These are phyloP conservation scores for Hyposoter didymator DNA, from an alignment of 2,888 invertebrate species.

Conservation along the genomic window DNA sequence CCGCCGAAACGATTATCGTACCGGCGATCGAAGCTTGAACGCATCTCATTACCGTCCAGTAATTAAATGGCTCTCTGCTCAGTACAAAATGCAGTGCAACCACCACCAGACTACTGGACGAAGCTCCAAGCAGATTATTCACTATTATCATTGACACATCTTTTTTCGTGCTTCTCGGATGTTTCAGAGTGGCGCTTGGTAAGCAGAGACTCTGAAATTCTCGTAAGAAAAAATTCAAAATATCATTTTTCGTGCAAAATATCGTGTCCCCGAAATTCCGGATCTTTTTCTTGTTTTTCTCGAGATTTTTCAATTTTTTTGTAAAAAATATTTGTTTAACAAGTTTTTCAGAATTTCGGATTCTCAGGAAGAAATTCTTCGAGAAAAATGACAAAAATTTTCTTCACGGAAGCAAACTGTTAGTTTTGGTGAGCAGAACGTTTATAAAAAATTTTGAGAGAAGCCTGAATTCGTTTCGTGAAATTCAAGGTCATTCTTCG, in stretches of 20 bases:
- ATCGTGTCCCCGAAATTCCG: neutral
- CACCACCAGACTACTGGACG: constrained; percentile 72
- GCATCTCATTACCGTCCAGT: constrained; percentile 81
- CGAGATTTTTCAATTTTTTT: neutral
- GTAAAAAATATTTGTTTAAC: too few species aligned
- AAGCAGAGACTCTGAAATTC: constrained; percentile 64
- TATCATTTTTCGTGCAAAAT: neutral
- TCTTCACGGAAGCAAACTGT: too few species aligned
- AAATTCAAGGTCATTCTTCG: too few species aligned
- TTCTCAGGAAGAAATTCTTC: too few species aligned
- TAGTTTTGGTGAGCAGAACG: too few species aligned
- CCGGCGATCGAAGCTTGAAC: constrained; percentile 81
- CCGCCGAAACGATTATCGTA: constrained; percentile 78
- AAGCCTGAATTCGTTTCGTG: too few species aligned
- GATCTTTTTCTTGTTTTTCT: neutral
- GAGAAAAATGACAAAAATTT: too few species aligned
- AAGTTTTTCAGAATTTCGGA: too few species aligned
- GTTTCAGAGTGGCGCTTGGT: constrained; percentile 34
- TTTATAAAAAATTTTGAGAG: too few species aligned
- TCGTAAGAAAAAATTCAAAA: neutral
- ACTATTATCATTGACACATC: constrained; percentile 63
- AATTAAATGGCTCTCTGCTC: constrained; percentile 75
- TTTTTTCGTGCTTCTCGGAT: constrained; percentile 34
- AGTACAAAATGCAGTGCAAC: constrained; percentile 74
- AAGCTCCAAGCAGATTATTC: constrained; percentile 75